A percentile compares a stretch with the other conserved stretches of the same genome.
phyloP scores from a whole-genome alignment of 2,113 vertebrate genomes.

The Oostethus manadensis region DNA sequence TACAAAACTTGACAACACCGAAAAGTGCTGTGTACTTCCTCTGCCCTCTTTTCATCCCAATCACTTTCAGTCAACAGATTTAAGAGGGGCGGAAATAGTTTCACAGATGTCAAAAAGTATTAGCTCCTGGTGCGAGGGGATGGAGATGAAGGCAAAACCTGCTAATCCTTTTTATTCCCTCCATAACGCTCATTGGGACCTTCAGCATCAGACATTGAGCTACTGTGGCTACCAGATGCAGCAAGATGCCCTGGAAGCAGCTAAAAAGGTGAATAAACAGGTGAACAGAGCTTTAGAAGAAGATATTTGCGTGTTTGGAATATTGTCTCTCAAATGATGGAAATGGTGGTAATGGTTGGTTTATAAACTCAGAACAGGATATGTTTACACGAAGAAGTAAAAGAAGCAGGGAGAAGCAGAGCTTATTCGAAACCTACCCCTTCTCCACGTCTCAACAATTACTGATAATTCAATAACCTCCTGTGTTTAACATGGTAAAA shows the following conservation, averaged over 20 bases:
- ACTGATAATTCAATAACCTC: too few relatives aligned
- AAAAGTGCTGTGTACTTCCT: conserved; percentile 13
- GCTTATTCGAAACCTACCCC: too few relatives aligned
- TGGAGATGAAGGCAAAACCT: conserved; percentile 29
- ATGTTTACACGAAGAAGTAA: too few relatives aligned
- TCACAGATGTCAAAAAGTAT: conserved; percentile 54
- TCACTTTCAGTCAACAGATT: conserved; percentile 50
- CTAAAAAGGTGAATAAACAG: not conserved
- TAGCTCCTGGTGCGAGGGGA: conserved; percentile 32
- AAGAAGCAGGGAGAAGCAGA: too few relatives aligned
- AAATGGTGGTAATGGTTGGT: not conserved
- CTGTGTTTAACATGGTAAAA: too few relatives aligned
- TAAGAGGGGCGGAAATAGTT: conserved; percentile 30
- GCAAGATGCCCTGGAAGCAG: not conserved
- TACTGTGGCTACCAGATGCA: too few relatives aligned
- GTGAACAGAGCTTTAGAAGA: too few relatives aligned
- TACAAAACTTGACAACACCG: conserved; percentile 2
- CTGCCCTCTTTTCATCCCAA: conserved; percentile 6
- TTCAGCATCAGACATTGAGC: not conserved
- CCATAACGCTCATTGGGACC: not conserved
- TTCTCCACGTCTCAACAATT: too few relatives aligned
- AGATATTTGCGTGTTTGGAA: too few relatives aligned
- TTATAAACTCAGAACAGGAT: too few relatives aligned
- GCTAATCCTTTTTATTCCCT: not conserved
- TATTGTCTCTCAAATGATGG: too few relatives aligned